These are phyloP conservation scores for Crotalus tigris DNA, from an alignment of 2,113 vertebrate genomes.

Conservation along the genomic window DNA sequence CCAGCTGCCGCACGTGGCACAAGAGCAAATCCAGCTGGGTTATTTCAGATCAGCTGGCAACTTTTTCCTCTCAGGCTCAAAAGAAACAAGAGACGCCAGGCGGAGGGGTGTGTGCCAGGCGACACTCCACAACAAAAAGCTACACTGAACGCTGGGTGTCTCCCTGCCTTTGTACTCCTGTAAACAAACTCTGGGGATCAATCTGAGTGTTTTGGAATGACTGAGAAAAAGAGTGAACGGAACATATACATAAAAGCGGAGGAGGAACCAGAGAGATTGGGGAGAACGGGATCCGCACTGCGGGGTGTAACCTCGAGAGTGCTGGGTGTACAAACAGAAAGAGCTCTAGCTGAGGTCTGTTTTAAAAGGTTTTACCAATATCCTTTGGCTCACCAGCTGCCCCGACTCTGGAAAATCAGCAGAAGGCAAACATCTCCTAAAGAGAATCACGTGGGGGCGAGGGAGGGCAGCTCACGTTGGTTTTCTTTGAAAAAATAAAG, in stretches of 20 bases:
- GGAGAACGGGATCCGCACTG: not conserved
- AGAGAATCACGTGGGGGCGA: not conserved
- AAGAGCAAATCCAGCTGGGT: not conserved
- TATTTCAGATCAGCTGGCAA: not conserved
- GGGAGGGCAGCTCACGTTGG: not conserved
- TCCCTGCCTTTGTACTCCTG: not conserved
- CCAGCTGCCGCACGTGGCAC: not conserved
- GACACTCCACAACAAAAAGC: not conserved
- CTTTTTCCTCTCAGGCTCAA: not conserved
- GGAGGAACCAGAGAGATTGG: not conserved
- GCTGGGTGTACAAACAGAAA: not conserved
- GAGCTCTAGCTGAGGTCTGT: not conserved
- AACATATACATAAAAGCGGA: not conserved
- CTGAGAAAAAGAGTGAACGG: not conserved
- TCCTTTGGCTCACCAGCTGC: not conserved
- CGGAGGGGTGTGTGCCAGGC: not conserved
- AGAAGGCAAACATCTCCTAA: not conserved
- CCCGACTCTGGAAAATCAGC: not conserved
- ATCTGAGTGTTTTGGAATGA: not conserved
- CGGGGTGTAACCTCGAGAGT: too few relatives aligned
- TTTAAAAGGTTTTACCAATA: not conserved
- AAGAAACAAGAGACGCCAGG: not conserved
- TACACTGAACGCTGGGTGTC: not conserved
- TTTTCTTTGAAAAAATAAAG: not conserved
- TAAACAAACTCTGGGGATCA: slow-evolving; percentile 4